phyloP scores from a whole-genome alignment of 2,113 vertebrate genomes.

The Nothocercus nigrocapillus region DNA sequence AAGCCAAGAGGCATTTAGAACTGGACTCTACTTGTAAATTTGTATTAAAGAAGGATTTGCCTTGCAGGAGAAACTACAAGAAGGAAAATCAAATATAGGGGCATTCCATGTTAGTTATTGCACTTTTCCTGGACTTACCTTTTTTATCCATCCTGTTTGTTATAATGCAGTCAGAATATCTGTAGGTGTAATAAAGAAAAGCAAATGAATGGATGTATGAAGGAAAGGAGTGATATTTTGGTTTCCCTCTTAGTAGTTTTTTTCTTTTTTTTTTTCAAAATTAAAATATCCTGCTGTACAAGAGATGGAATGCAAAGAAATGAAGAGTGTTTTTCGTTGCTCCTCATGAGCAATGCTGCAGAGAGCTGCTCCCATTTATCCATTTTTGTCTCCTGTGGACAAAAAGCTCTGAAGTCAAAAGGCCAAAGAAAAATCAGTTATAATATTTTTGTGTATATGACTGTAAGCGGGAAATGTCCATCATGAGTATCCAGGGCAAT shows the following conservation, averaged over 20 bases:
- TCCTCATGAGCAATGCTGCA: not conserved
- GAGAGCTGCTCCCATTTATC: not conserved
- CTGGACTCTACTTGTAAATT: not conserved
- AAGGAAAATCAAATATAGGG: not conserved
- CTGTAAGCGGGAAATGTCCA: not conserved
- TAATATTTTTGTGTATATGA: not conserved
- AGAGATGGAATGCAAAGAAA: not conserved
- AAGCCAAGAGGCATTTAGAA: not conserved
- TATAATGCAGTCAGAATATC: not conserved
- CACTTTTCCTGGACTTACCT: not conserved
- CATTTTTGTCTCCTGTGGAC: not conserved
- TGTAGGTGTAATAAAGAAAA: not conserved
- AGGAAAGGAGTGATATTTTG: not conserved
- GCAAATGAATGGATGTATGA: no score
- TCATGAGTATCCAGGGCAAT: not conserved
- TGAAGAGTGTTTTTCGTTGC: not conserved
- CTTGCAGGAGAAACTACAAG: not conserved
- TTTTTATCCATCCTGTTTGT: not conserved
- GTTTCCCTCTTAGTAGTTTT: not conserved
- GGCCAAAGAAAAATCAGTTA: not conserved
- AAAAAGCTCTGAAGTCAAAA: not conserved
- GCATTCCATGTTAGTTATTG: not conserved
- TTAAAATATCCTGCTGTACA: not conserved
- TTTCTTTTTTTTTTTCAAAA: not conserved
- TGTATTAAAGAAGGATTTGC: not conserved